A percentile compares a stretch with the other conserved stretches of the same genome.
Conservation (phyloP, 2,797 vertebrate genomes). For the Euthynnus affinis region DNA sequence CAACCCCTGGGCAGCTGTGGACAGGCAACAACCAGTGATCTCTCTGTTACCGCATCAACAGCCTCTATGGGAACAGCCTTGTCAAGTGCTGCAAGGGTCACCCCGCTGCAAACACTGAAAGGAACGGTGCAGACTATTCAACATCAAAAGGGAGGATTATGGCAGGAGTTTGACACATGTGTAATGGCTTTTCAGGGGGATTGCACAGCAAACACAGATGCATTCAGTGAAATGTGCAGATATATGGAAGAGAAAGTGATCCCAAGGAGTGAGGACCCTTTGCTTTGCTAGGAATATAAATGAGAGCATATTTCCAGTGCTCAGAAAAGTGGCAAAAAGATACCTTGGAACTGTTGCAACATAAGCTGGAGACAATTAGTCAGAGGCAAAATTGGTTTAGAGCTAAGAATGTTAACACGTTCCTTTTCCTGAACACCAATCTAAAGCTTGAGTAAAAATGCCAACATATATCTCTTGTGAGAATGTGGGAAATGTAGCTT, state of each 20-base stretch:
- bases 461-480: no score
- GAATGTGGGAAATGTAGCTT: no score
- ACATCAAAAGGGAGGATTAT: neutral
- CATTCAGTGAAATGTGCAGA: conserved; percentile 30
- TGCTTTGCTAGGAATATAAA: conserved; percentile 22
- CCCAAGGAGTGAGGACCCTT: conserved; percentile 40
- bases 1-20: conserved; percentile 15
- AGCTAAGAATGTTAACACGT: neutral
- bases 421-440: conserved; percentile 1
- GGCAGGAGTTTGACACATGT: conserved; percentile 18
- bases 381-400: neutral
- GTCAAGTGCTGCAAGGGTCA: conserved; percentile 5
- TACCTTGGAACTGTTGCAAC: conserved; percentile 19
- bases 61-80: conserved; percentile 11
- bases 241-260: conserved; percentile 38
- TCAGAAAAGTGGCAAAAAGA: conserved; percentile 20
- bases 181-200: conserved; percentile 33
- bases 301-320: conserved; percentile 20
- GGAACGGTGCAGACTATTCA: neutral
- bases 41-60: neutral
- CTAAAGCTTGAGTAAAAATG: no score
- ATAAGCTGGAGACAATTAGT: neutral
- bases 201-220: conserved; percentile 22
- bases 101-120: conserved; percentile 1
- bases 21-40: conserved; percentile 22